Conservation (phyloP, 2,797 vertebrate species). For the Coccyzus lansbergi region DNA sequence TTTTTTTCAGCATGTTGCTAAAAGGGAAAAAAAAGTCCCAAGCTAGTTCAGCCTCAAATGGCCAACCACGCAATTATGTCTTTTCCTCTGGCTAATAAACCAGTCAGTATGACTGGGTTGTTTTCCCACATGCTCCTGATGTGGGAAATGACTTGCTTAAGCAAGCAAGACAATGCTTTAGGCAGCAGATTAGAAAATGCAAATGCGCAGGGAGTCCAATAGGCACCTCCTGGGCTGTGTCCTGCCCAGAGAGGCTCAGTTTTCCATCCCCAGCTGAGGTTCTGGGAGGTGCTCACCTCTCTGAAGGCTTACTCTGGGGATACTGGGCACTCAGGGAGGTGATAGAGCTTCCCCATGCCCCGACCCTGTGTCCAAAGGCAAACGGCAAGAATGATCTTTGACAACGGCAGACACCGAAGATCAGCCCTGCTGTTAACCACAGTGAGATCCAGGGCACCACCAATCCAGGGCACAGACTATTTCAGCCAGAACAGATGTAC, state of each 20-base stretch:
- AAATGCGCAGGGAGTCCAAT: conserved; percentile 47
- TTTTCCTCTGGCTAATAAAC: conserved; percentile 2
- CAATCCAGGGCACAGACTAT: neutral
- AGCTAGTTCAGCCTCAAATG: conserved; percentile 55
- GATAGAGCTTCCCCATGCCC: neutral
- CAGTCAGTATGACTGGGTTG: neutral
- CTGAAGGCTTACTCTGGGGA: neutral
- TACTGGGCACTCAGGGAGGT: neutral
- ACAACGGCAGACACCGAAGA: neutral
- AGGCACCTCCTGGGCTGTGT: neutral
- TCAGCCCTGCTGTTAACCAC: neutral
- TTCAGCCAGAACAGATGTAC: neutral
- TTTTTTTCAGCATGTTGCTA: conserved; percentile 44
- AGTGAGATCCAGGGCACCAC: neutral
- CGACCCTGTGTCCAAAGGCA: neutral
- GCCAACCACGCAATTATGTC: conserved; percentile 34
- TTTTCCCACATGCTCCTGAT: conserved; percentile 73
- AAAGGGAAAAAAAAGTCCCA: neutral
- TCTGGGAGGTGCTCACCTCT: neutral
- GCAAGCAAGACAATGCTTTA: conserved; percentile 67
- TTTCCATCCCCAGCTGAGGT: neutral
- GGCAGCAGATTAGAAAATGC: conserved; percentile 72
- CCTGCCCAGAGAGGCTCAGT: neutral
- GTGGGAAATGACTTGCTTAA: conserved; percentile 69
- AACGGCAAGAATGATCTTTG: neutral